Conservation (phyloP, 2,888 invertebrate genomes). For the Meloe dianella region DNA sequence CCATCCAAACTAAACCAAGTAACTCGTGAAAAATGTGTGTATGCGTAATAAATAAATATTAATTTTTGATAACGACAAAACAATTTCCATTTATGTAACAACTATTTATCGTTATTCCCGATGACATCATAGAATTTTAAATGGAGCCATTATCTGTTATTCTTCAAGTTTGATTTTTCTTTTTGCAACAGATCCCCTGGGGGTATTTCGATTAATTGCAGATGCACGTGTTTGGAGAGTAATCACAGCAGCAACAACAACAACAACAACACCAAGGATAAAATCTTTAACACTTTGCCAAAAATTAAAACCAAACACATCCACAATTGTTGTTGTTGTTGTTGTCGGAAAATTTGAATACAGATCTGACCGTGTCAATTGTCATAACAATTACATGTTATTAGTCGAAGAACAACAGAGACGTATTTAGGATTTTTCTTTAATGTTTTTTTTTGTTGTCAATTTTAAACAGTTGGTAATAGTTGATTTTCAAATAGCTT, state of each 20-base stretch:
- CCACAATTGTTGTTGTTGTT: conserved; percentile 14
- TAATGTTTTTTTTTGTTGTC: background rate
- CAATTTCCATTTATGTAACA: conserved; percentile 4
- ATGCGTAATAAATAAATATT: background rate
- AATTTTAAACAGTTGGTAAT: background rate
- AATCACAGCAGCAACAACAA: background rate
- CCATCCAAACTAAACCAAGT: too few species aligned
- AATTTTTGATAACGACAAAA: background rate
- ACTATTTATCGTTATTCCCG: too few species aligned
- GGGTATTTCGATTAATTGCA: background rate
- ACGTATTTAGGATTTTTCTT: background rate
- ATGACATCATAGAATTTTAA: conserved; percentile 2
- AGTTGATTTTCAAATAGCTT: background rate
- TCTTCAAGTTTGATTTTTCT: background rate
- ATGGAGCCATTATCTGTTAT: too few species aligned
- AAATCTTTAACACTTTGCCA: conserved; percentile 20
- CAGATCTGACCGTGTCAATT: background rate
- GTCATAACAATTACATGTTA: background rate
- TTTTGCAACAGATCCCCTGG: background rate
- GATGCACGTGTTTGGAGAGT: background rate
- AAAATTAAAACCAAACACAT: conserved; percentile 26
- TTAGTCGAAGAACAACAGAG: background rate
- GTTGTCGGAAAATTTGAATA: conserved; percentile 3
- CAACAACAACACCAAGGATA: conserved; percentile 24
- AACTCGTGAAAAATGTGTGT: background rate